Percentiles rank a stretch among this genome's conserved stretches.
These are phyloP conservation scores for Byasa hedistus DNA, from an alignment of 2,888 invertebrate species.

Conservation along the genomic window DNA sequence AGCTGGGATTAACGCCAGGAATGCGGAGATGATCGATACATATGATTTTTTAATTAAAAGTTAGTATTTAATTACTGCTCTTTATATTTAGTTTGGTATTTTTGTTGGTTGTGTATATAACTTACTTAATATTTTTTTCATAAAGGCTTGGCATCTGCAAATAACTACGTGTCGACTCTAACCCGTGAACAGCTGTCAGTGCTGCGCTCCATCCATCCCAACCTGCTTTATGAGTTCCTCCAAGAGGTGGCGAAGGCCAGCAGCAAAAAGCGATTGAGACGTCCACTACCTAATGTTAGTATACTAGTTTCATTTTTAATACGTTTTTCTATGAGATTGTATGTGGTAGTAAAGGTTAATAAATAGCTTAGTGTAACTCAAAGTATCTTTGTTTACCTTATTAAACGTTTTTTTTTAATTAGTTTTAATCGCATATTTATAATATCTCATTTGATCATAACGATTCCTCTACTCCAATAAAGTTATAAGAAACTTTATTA, in stretches of 20 bases:
- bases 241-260: slow-evolving; percentile 66
- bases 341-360: background rate
- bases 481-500: no score
- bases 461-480: no score
- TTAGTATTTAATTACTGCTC: slow-evolving; percentile 42
- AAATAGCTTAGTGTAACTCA: no score
- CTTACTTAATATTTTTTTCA: background rate
- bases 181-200: slow-evolving; percentile 66
- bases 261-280: slow-evolving; percentile 62
- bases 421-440: no score
- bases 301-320: background rate
- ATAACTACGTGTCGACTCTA: slow-evolving; percentile 69
- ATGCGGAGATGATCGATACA: slow-evolving; percentile 58
- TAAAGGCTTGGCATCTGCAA: slow-evolving; percentile 64
- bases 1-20: slow-evolving; percentile 40
- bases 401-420: no score
- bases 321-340: background rate
- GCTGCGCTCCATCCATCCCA: slow-evolving; percentile 64
- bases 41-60: slow-evolving; percentile 72
- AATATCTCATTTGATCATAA: no score
- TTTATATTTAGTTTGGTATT: background rate
- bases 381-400: no score
- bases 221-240: slow-evolving; percentile 64
- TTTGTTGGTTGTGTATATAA: background rate
- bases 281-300: slow-evolving; percentile 59